Base-by-base conservation (phyloP, 2,797 vertebrate genomes). In the Pseudochirops corinnae region DNA sequence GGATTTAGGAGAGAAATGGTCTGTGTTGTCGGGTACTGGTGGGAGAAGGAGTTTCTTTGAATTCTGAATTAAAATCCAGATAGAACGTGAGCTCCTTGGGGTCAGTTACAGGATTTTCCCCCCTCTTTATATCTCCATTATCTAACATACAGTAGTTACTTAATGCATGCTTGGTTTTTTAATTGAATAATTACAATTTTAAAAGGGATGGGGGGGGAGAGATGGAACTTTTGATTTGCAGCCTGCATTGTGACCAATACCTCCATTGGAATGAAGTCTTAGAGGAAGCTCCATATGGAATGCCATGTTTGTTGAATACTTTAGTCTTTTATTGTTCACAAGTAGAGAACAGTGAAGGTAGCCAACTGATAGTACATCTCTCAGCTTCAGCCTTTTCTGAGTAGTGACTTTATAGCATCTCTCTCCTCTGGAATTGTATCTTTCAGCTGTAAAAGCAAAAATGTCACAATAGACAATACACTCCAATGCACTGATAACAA, bases 391-490 rank as follows among this genome's bases (percentile, higher is more conserved):
- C 92, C 96, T 26, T 55, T 74, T 74, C 95, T 90, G 94, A 67
- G 55, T 94, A 98, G 97, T 94, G 95, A 74, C 95, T 98, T 97
- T 94, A 98, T 94, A 82, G 93, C 96, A 97, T 96, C 97, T 96
- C 93, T 94, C 95, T 5, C 28, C 46, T 58, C 29, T 5, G 6
- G 96, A 96, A 93, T 94, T 93, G 93, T 94, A 97, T 95, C 95
- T 97, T 97, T 97, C 97, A 97, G 92, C 95, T 98, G 90, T 94
- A 97, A 97, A 98, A 98, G 96, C 96, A 98, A 97, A 98, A 96
- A 95, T 96, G 97, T 98, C 96, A 94, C 97, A 98, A 97, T 91
- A 97, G 97, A 98, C 95, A 94, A 98, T 98, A 97, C 96, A 96
- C 95, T 97, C 94, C 60, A 92, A 97, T 94, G 92, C 97, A 97